phyloP scores from a whole-genome alignment of 2,888 invertebrate genomes.

The Buathra laborator region DNA sequence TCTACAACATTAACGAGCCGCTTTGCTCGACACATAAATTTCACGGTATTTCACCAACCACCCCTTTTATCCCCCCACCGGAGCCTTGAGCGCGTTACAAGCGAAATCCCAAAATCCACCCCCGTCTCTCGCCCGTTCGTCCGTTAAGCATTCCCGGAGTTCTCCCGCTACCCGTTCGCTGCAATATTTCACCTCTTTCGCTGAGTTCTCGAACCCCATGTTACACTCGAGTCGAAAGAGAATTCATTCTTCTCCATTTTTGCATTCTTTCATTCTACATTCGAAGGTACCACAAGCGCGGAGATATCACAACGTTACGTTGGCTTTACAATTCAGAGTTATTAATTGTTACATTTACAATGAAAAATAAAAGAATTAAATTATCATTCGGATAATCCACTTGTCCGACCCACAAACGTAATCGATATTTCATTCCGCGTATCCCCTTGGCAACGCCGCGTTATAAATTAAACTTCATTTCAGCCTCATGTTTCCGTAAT shows the following conservation, averaged over 20 bases:
- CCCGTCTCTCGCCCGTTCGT: slow-evolving; percentile 15
- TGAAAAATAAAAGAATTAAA: neutral
- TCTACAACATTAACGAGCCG: slow-evolving; percentile 75
- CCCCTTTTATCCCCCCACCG: neutral
- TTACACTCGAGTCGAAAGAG: neutral
- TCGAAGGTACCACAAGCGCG: neutral
- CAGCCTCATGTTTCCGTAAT: neutral
- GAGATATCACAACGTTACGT: no score
- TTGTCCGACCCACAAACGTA: neutral
- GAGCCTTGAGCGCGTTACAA: slow-evolving; percentile 40
- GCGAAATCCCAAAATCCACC: slow-evolving; percentile 57
- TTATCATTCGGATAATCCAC: neutral
- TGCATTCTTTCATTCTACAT: neutral
- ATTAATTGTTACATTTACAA: neutral
- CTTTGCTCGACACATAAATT: slow-evolving; percentile 71
- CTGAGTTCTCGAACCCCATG: neutral
- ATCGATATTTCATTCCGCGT: neutral
- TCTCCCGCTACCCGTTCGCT: neutral
- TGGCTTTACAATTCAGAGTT: neutral
- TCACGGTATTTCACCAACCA: slow-evolving; percentile 67
- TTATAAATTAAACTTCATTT: neutral
- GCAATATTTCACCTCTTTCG: neutral
- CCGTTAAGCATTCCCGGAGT: slow-evolving; percentile 7
- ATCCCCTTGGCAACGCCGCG: neutral
- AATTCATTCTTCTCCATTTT: neutral